Base-by-base conservation (phyloP, 2,888 invertebrate genomes). In the Rapana venosa region DNA sequence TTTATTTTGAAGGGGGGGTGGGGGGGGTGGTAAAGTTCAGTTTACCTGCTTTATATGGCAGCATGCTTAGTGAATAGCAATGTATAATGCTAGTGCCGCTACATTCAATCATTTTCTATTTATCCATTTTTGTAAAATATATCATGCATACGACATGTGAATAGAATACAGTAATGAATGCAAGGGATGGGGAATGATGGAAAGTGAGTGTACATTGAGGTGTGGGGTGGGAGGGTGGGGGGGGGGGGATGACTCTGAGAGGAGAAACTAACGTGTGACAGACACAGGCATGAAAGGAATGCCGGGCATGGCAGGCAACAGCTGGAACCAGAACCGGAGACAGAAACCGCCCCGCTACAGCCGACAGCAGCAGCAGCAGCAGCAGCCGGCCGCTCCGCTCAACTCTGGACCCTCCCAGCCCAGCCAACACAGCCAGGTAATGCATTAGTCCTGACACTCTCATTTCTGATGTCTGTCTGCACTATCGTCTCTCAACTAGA, bases 381-480 rank as follows among this genome's bases (percentile, higher is more conserved):
- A 47, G 8, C 94, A 93, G 92, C 70, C 93, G 91, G 89, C 92
- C 47, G 86, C 26, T 81, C 90, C 83, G 35, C 79, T n/a, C 32
- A 89, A 86, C 90, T 36, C 83, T 74, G 77, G 90, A 91, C 92
- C 84, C 91, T 92, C 77, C 95, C 95, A 90, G 77, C 95, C 96
- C 92, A 96, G 96, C 87, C 96, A 96, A 93, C 95, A 95, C 30
- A 96, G 96, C 90, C 95, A 96, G 93, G 94, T 94, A 88, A 87
- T n/a, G n/a, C n/a, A n/a, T n/a, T n/a, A n/a, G n/a, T n/a, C n/a
- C n/a, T 86, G 85, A 36, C 74, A 83, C 26, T 77, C n/a, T n/a
- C n/a, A n/a, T n/a, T n/a, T n/a, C n/a, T n/a, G n/a, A n/a, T n/a
- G n/a, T 47, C 4, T 47, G 47, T 47, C 47, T 47, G 47, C 8